These are phyloP conservation scores for Perca flavescens DNA, from an alignment of 2,113 vertebrate genomes.

Conservation along the genomic window DNA sequence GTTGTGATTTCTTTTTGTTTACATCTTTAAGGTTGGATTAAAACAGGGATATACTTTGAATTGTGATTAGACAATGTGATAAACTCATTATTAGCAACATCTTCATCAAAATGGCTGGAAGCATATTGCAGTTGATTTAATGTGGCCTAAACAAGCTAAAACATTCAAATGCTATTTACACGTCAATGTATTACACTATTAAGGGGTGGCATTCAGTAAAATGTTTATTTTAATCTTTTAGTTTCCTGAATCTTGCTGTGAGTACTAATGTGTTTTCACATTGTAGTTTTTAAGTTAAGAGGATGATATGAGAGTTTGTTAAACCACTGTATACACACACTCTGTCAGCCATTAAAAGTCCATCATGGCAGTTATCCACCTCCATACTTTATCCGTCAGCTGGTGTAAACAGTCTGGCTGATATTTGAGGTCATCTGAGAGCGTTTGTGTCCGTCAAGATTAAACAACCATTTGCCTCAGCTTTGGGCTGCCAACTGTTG, in stretches of 20 bases:
- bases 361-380: neutral
- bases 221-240: neutral
- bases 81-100: too few species aligned
- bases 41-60: too few species aligned
- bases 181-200: too few species aligned
- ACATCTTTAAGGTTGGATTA: too few species aligned
- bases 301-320: neutral
- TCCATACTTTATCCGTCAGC: neutral
- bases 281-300: neutral
- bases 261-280: neutral
- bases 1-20: too few species aligned
- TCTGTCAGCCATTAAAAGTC: neutral
- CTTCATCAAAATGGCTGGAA: too few species aligned
- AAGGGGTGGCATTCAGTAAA: too few species aligned
- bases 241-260: too few species aligned
- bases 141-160: too few species aligned
- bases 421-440: constrained; percentile 22
- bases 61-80: too few species aligned
- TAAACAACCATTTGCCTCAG: constrained; percentile 37
- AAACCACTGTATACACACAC: neutral
- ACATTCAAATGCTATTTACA: too few species aligned
- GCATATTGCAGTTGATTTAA: too few species aligned
- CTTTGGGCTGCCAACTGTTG: neutral
- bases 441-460: constrained; percentile 7
- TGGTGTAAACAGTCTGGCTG: constrained; percentile 10